Percentiles rank a stretch among this genome's conserved stretches.
Conservation (phyloP, 2,888 invertebrate genomes). For the Portevinia maculata region DNA sequence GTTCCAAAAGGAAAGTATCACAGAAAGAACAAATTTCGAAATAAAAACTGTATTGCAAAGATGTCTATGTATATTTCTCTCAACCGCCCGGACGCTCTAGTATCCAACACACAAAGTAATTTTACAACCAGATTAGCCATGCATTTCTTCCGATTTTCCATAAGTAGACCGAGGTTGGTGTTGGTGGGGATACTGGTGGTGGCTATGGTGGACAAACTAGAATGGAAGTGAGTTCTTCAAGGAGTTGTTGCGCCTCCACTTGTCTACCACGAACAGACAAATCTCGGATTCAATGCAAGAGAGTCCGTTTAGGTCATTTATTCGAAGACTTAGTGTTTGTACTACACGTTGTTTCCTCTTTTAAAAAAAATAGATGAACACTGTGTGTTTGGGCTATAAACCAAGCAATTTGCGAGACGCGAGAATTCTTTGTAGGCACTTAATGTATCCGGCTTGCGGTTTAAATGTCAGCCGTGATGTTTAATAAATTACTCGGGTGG, state of each 20-base stretch:
- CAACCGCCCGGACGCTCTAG: constrained; percentile 17
- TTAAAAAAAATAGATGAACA: constrained; percentile 39
- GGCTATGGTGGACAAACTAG: constrained; percentile 65
- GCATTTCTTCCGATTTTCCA: constrained; percentile 65
- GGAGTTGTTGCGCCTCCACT: constrained; percentile 29
- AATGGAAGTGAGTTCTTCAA: constrained; percentile 63
- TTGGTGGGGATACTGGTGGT: constrained; percentile 6
- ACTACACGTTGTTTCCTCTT: constrained; percentile 22
- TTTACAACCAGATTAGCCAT: constrained; percentile 68
- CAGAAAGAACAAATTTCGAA: neutral
- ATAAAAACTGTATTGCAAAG: constrained; percentile 7
- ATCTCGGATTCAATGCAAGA: constrained; percentile 41
- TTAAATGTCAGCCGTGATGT: neutral
- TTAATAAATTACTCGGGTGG: constrained; percentile 12
- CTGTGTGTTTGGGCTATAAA: constrained; percentile 34
- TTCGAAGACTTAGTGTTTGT: constrained; percentile 56
- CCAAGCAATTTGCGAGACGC: constrained; percentile 21
- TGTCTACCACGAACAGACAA: neutral
- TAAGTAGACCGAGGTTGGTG: constrained; percentile 47
- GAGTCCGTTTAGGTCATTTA: constrained; percentile 59
- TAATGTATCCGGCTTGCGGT: constrained; percentile 41
- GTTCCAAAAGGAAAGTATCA: constrained; percentile 47
- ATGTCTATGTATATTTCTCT: constrained; percentile 48
- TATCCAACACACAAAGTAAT: constrained; percentile 61
- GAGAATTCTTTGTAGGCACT: constrained; percentile 9